Evolutionary conservation across 2,888 invertebrate genomes (phyloP), one percentile per base, ranked within the genome.

Genomic region (Mechanitis mazaeus): DNA sequence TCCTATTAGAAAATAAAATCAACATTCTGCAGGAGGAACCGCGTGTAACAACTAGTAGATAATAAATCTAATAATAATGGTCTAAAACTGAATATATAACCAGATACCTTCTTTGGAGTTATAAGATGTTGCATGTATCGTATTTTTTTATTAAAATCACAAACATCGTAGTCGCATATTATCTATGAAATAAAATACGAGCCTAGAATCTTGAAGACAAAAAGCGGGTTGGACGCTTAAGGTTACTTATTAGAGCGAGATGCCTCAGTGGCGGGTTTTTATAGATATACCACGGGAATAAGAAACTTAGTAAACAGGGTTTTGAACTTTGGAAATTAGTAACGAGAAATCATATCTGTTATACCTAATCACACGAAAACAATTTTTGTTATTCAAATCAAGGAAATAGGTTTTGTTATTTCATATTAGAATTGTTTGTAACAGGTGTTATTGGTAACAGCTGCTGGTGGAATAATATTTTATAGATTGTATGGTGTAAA

Each of bases 221-320:
- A 85, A 85, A 83, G 79, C 71, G 68, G 79, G 71, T 69, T 71
- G 70, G 68, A 75, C 84, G 73, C 71, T 84, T 87, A 87, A 78
- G 85, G 85, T 76, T 77, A 75, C 82, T 83, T 85, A 85, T 85
- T 83, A 83, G 81, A 80, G 76, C 76, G 72, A 75, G 81, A 83
- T 84, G 77, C 80, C 81, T 75, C 68, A 73, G 75, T 35, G 72
- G 64, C 67, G 68, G 54, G 60, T 70, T 77, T 78, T 83, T 84
- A 54, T 69, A 67, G 67, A 67, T 70, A 69, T 63, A 65, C 64
- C 69, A 68, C 70, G 59, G 59, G 56, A 66, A 60, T 59, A 55
- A 58, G 64, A 56, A 63, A 56, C 62, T 28, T 28, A 64, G 59
- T 53, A 60, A 62, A 50, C 28, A 50, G 42, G 42, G 9, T 42